These are phyloP conservation scores for Phrynosoma platyrhinos DNA, from an alignment of 2,113 vertebrate genomes.

Conservation along the genomic window DNA sequence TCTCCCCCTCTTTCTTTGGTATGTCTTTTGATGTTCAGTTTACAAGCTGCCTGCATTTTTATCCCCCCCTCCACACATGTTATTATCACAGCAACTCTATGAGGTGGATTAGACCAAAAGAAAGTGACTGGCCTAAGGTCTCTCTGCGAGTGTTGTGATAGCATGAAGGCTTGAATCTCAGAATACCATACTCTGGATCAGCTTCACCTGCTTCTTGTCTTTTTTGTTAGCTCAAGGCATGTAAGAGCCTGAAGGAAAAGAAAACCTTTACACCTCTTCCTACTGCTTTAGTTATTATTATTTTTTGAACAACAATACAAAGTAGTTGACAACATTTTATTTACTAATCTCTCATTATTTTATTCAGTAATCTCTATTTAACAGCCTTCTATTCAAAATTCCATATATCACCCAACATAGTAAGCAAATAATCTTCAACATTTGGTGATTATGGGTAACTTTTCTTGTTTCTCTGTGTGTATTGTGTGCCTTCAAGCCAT, in stretches of 20 bases:
- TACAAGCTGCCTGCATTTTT: no score
- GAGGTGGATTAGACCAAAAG: not conserved
- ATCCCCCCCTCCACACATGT: not conserved
- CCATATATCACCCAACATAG: not conserved
- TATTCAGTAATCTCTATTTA: constrained; percentile 6
- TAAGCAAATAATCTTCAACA: not conserved
- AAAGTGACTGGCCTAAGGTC: not conserved
- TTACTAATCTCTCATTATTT: not conserved
- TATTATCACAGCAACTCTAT: not conserved
- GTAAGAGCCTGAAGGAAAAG: not conserved
- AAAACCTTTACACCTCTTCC: no score
- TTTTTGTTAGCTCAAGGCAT: not conserved
- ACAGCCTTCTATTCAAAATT: not conserved
- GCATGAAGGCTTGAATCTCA: not conserved
- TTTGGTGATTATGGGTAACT: not conserved
- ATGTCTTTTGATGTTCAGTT: not conserved
- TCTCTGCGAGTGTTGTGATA: not conserved
- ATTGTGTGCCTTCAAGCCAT: no score
- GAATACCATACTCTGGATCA: not conserved
- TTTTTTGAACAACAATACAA: no score
- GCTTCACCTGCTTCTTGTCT: not conserved
- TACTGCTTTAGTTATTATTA: no score
- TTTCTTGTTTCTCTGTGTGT: not conserved
- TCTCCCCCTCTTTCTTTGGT: not conserved
- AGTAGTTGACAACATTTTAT: not conserved